Percentiles rank a stretch among this genome's conserved stretches.
These are phyloP conservation scores for Ictalurus punctatus DNA, from an alignment of 2,113 vertebrate genomes.

Conservation along the genomic window DNA sequence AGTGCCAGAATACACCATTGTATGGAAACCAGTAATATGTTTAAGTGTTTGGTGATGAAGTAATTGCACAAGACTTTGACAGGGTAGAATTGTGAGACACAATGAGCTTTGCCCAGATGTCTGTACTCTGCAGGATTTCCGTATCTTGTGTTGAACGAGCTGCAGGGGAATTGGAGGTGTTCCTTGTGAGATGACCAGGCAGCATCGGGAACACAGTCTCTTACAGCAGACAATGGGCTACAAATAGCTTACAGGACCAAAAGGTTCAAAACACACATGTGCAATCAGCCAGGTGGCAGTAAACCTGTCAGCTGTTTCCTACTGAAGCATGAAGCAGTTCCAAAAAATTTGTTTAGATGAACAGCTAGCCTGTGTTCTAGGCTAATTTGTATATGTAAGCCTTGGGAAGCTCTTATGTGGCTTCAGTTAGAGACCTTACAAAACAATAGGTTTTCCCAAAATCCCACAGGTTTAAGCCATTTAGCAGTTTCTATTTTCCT, in stretches of 20 bases:
- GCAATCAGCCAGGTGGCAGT: slow-evolving; percentile 21
- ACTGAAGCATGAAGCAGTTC: not conserved
- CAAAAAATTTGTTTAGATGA: not conserved
- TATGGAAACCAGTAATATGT: not conserved
- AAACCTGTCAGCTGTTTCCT: slow-evolving; percentile 23
- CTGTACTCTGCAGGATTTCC: slow-evolving; percentile 65
- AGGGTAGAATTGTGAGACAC: not conserved
- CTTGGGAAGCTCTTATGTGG: not conserved
- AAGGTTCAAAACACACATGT: slow-evolving; percentile 14
- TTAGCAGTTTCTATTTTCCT: not conserved
- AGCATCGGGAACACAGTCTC: slow-evolving; percentile 28
- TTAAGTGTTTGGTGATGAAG: not conserved
- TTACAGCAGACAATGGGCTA: slow-evolving; percentile 37
- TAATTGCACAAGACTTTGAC: not conserved
- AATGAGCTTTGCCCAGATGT: slow-evolving; percentile 33
- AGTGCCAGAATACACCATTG: not conserved
- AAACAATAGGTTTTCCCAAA: not conserved
- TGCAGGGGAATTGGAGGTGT: slow-evolving; percentile 62
- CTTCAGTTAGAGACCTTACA: not conserved
- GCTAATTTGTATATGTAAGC: not conserved
- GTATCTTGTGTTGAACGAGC: slow-evolving; percentile 50
- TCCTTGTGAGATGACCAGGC: slow-evolving; percentile 62
- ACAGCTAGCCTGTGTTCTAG: not conserved
- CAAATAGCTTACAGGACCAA: not conserved
- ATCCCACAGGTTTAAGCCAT: not conserved